Conservation (phyloP, 2,113 vertebrate species). For the Hemicordylus capensis region DNA sequence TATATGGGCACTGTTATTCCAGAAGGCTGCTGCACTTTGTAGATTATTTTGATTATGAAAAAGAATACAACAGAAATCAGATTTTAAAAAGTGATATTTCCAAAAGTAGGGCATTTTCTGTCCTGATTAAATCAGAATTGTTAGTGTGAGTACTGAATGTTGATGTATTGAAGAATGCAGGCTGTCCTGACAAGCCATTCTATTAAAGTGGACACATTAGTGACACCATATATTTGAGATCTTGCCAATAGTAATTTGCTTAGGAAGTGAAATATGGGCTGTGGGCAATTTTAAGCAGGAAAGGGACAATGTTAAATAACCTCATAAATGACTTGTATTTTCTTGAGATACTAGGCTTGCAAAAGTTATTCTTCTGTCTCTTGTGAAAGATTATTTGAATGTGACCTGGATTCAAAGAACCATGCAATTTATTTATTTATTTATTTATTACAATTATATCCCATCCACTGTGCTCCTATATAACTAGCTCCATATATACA, state of each 20-base stretch:
- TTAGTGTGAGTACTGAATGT: rapidly evolving
- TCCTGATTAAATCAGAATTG: constrained; percentile 18
- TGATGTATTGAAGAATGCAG: neutral
- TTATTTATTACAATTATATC: no score
- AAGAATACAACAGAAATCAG: neutral
- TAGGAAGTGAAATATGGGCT: neutral
- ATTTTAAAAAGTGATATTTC: neutral
- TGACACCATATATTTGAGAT: neutral
- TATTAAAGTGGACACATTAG: neutral
- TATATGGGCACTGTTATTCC: neutral
- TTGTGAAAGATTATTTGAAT: neutral
- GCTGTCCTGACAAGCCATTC: neutral
- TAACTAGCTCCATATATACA: neutral
- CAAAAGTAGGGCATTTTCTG: neutral
- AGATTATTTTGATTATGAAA: neutral
- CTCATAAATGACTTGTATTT: neutral
- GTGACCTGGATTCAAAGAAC: neutral
- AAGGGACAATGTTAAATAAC: neutral
- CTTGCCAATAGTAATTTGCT: constrained; percentile 1
- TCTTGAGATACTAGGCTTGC: neutral
- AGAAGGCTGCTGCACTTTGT: neutral
- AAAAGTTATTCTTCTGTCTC: neutral
- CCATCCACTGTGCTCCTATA: no score
- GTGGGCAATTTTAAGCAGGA: neutral
- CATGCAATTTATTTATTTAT: no score